Percentiles rank a stretch among this genome's conserved stretches.
These are phyloP conservation scores for Rissa tridactyla DNA, from an alignment of 2,113 vertebrate genomes.

Conservation along the genomic window DNA sequence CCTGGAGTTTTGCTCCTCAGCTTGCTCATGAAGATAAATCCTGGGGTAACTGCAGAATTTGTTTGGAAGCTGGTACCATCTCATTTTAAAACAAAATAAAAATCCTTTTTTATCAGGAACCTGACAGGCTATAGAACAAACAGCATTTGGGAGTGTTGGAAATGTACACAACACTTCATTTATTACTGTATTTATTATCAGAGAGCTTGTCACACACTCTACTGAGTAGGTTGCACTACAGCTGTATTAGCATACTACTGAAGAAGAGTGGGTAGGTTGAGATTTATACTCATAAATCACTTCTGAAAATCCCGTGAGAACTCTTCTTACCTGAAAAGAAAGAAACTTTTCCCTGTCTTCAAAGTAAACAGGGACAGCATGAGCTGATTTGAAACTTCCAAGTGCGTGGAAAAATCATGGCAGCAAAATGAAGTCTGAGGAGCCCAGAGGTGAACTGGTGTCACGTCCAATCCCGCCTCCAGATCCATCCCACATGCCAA, in stretches of 20 bases:
- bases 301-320: background rate
- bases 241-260: background rate
- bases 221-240: background rate
- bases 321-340: background rate
- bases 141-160: background rate
- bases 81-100: background rate
- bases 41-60: background rate
- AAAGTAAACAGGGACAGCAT: background rate
- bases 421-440: background rate
- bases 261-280: background rate
- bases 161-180: background rate
- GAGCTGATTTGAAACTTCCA: background rate
- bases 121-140: background rate
- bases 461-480: background rate
- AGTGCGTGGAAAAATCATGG: background rate
- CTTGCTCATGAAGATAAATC: background rate
- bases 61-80: background rate
- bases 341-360: background rate
- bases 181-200: background rate
- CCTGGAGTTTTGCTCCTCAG: background rate
- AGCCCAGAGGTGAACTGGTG: background rate
- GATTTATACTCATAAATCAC: background rate
- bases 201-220: background rate
- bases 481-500: background rate
- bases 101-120: background rate